These are phyloP conservation scores for Daktulosphaira vitifoliae DNA, from an alignment of 1,140 invertebrate genomes.

Conservation along the genomic window DNA sequence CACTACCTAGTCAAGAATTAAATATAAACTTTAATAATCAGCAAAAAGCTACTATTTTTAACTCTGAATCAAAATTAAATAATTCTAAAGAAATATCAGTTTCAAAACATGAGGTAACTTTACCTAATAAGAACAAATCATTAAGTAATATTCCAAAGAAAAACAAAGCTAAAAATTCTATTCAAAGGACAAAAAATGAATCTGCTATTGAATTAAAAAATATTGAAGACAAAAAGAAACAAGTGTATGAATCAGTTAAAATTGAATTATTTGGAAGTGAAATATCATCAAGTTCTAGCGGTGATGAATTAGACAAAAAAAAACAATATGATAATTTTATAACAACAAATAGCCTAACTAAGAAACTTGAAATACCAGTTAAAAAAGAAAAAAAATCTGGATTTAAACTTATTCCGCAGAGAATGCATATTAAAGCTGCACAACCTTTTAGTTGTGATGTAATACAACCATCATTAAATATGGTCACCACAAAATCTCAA, in stretches of 20 bases:
- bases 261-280: conserved; percentile 26
- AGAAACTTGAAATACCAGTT: too few species aligned
- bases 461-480: not conserved
- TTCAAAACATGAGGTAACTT: not conserved
- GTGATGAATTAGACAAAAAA: not conserved
- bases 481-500: not conserved
- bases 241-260: conserved; percentile 18
- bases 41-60: too few species aligned
- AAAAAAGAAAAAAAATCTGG: conserved; percentile 1
- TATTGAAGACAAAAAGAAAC: conserved; percentile 6
- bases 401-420: conserved; percentile 11
- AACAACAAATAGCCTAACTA: too few species aligned
- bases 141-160: not conserved
- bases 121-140: not conserved
- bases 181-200: not conserved
- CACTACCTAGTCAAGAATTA: not conserved
- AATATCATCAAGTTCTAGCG: conserved; percentile 1
- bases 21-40: not conserved
- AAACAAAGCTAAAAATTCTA: not conserved
- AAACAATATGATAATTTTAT: too few species aligned
- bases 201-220: not conserved
- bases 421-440: not conserved
- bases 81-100: not conserved
- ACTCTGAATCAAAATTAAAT: not conserved
- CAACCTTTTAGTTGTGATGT: not conserved